Base-by-base conservation (phyloP, 2,797 vertebrate genomes). In the Chloroceryle inda region DNA sequence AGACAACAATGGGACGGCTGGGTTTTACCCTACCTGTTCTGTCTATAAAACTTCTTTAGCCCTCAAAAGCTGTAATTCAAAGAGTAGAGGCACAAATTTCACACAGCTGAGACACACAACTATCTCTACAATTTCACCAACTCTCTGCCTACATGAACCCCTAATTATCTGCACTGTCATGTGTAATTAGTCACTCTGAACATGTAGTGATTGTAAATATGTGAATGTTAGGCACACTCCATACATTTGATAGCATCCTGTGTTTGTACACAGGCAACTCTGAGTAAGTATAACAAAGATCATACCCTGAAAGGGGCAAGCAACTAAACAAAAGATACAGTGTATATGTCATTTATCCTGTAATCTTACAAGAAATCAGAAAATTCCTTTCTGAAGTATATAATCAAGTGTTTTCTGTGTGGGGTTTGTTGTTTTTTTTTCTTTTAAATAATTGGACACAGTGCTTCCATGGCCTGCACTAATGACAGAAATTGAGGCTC, bases 131-230 rank as follows among this genome's bases (percentile, higher is more conserved):
- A n/a, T 71, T 92, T 58, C 56, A 85, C 55, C 40, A 52, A 61
- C 72, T 42, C 49, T 3, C 0, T 87, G 84, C 49, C 42, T 62
- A 61, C 68, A 50, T 0, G 5, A 93, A 88, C 52, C 81, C 67
- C 71, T 92, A 90, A 92, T 94, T 90, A 94, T 84, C 85, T 90
- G 74, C 85, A 69, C 52, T 86, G 67, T 84, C 89, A 59, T 35
- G 69, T 90, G 23, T 79, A 91, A 94, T 95, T 95, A 96, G 82
- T 88, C 69, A 75, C 74, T 66, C 82, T 90, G 79, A 95, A 78
- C 73, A 56, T 63, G 74, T 42, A 84, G 56, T 49, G 77, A 85
- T 89, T 3, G 2, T 80, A 92, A 94, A 94, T 81, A 92, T 2
- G 24, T 59, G 91, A 94, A 87, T 50, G 67, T 80, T 85, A 85